Evolutionary conservation across 1,140 invertebrate species (phyloP), one percentile per base, ranked within the genome.

Genomic region (Drosophila tsacasi): DNA sequence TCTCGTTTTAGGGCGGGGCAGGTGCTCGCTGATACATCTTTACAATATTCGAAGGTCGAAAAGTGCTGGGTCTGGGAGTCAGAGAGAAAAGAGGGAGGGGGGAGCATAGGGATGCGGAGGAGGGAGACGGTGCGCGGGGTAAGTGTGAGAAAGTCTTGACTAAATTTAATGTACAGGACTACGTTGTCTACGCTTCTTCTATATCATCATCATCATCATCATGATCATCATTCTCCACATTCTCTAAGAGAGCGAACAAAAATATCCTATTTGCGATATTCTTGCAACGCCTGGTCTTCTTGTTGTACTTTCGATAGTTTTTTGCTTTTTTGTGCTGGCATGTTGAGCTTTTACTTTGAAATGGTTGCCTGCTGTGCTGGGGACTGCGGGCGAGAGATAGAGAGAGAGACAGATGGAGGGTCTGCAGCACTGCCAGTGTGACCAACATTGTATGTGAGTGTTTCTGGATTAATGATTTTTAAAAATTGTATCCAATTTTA

Each of bases 311-410:
- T 89, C 69, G 57, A 71, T 71, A 68, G 79, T 81, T 81, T 80
- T 72, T 81, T 79, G 25, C 25, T 65, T 75, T 80, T 73, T 83
- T 81, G 75, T 89, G 85, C 84, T 80, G 71, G 77, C 69, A 81
- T 89, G 85, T 89, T 89, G 85, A 89, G 85, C 85, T 89, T 89
- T 89, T 90, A 90, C 85, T 89, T 89, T 89, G 85, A 89, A 87
- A 87, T 87, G 83, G 76, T 80, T 73, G 83, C 84, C 83, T 87
- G 79, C 69, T 76, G 59, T 76, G 83, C 64, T 59, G 21, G 59
- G 62, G 35, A 52, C 57, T 54, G 65, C 81, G 63, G 58, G 72
- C 49, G 46, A 65, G 32, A 61, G 32, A 64, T 9, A 55, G 12
- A 61, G 54, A 61, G 54, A 66, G 27, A 62, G 35, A 72, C n/a